Evolutionary conservation across 2,888 invertebrate genomes (phyloP).

Genomic region (Tanypteryx hageni): DNA sequence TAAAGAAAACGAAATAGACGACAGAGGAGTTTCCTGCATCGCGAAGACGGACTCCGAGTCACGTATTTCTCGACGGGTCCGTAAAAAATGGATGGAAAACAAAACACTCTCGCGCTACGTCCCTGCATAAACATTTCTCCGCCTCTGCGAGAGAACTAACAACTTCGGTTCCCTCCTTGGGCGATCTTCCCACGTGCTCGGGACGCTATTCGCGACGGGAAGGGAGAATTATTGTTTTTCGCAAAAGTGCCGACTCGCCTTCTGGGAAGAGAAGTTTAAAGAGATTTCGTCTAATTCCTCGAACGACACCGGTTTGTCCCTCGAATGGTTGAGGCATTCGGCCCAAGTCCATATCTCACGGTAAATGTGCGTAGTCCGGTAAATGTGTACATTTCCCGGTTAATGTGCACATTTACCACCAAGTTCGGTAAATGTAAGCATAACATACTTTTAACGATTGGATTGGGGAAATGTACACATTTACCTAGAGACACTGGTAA

Average conservation of each 20-base stretch:
- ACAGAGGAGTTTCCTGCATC: background rate
- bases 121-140: background rate
- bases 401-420: no score
- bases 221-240: background rate
- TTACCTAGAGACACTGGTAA: no score
- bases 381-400: no score
- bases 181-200: background rate
- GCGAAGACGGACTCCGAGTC: background rate
- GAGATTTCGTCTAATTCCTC: background rate
- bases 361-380: no score
- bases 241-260: no score
- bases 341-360: background rate
- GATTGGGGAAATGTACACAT: no score
- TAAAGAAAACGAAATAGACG: background rate
- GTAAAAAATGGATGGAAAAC: background rate
- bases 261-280: background rate
- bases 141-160: background rate
- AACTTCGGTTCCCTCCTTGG: background rate
- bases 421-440: no score
- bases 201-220: background rate
- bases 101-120: background rate
- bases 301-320: background rate
- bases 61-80: background rate
- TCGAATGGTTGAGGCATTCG: background rate
- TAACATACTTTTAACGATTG: no score